Percentiles rank a stretch among this genome's conserved stretches.
Conservation (phyloP, 2,888 invertebrate genomes). For the Dynastes tityus region DNA sequence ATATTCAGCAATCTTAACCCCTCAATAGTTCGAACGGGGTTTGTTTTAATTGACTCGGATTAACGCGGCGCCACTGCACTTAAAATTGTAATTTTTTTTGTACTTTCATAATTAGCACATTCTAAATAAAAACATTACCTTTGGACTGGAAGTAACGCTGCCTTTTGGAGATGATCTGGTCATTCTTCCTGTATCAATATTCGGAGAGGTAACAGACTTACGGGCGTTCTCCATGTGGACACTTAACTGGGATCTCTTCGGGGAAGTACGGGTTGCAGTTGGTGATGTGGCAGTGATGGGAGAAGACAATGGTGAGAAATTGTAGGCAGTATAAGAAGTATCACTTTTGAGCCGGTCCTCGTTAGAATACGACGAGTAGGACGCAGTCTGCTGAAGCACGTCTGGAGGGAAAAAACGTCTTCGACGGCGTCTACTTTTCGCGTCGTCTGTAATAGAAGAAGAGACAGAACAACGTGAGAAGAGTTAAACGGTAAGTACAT, state of each 20-base stretch:
- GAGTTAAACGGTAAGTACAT: background rate
- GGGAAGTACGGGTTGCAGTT: slow-evolving; percentile 54
- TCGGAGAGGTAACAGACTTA: slow-evolving; percentile 62
- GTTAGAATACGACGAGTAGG: slow-evolving; percentile 54
- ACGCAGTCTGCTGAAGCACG: slow-evolving; percentile 60
- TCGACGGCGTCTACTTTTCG: slow-evolving; percentile 62
- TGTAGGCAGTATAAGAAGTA: slow-evolving; percentile 61
- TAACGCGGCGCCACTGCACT: no score
- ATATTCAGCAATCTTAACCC: no score
- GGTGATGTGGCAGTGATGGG: slow-evolving; percentile 62
- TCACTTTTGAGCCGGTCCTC: slow-evolving; percentile 58
- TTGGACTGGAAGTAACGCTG: slow-evolving; percentile 58
- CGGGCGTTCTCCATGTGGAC: slow-evolving; percentile 70
- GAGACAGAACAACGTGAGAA: background rate
- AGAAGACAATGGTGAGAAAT: slow-evolving; percentile 58
- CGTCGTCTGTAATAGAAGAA: slow-evolving; percentile 61
- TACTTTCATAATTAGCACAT: no score
- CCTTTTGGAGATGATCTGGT: slow-evolving; percentile 50
- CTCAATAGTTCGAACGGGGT: no score
- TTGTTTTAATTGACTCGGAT: no score
- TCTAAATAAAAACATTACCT: slow-evolving; percentile 45
- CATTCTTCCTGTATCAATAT: slow-evolving; percentile 22
- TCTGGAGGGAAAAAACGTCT: slow-evolving; percentile 66
- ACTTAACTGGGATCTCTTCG: slow-evolving; percentile 65
- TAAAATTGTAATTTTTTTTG: no score